phyloP scores from a whole-genome alignment of 2,888 invertebrate species.

The Drosophila mimica region DNA sequence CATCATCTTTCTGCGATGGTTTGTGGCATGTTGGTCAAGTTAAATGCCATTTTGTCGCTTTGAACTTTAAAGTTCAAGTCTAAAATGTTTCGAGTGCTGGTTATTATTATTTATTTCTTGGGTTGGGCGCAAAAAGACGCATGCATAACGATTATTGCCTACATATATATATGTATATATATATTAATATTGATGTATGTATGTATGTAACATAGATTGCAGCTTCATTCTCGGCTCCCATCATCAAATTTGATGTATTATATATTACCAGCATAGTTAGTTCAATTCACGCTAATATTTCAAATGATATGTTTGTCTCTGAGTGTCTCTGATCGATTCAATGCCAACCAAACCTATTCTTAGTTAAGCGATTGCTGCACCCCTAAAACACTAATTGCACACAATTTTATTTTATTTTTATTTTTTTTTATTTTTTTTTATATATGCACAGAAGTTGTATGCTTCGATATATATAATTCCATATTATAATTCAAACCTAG shows the following conservation, averaged over 20 bases:
- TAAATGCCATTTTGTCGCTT: conserved; percentile 72
- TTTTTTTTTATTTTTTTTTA: background rate
- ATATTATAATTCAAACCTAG: background rate
- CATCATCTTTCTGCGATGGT: conserved; percentile 27
- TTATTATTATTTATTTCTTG: conserved; percentile 33
- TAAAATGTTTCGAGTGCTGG: conserved; percentile 41
- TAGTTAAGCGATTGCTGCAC: conserved; percentile 25
- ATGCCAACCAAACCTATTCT: conserved; percentile 28
- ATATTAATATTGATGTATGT: background rate
- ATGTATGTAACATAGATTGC: background rate
- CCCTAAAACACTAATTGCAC: conserved; percentile 45
- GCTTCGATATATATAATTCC: background rate
- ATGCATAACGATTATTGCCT: background rate
- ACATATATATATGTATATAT: background rate
- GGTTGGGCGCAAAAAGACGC: conserved; percentile 48
- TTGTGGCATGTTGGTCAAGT: conserved; percentile 61
- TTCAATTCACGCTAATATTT: background rate
- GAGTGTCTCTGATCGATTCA: conserved; percentile 1
- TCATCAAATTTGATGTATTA: background rate
- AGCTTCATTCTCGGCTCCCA: conserved; percentile 1
- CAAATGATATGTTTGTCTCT: background rate
- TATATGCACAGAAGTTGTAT: background rate
- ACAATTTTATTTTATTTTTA: background rate
- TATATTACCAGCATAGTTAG: background rate
- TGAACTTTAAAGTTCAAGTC: conserved; percentile 79